Evolutionary conservation across 2,797 vertebrate species (phyloP), one percentile per base, ranked within the genome.

Genomic region (Phylloscopus collybita): DNA sequence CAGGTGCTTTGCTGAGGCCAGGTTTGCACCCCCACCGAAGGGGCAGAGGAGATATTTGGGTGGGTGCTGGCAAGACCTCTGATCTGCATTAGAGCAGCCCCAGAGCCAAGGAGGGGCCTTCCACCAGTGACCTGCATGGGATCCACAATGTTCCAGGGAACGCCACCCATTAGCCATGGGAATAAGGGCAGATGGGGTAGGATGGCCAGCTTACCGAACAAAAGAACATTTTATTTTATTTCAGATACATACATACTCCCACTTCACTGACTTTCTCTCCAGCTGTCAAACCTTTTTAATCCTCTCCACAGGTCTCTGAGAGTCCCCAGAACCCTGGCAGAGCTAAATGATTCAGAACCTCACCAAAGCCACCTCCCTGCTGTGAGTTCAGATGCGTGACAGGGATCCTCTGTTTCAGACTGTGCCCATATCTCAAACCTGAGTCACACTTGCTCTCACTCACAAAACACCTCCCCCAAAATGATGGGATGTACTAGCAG

Each of bases 321-420:
- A 86, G 17, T 51, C 36, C 18, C 67, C 36, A 85, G 6, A 61
- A 78, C 45, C 32, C 50, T 76, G 54, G 38, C 50, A 91, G 81
- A 88, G 75, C 32, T 12, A 88, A 94, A 75, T n/a, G 60, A 95
- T n/a, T 86, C 69, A 76, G 69, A 87, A 71, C 29, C 30, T 87
- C 7, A 16, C 25, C 49, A 80, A 54, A 88, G 49, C 60, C 36
- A 80, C 17, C 36, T 73, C 49, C 45, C 32, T 80, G 60, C 57
- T 76, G 40, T 0, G 2, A 82, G 49, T 49, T 85, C 67, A 85
- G 40, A 44, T 34, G 13, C 5, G 5, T 16, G 16, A 36, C 3
- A 15, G 54, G 50, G 42, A 34, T 76, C 44, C 26, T 61, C 78
- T 70, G 8, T 32, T 81, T 79, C 70, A 59, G 45, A 64, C 45